These are phyloP conservation scores for Endotricha flammealis DNA, from an alignment of 2,888 invertebrate genomes.

Conservation along the genomic window DNA sequence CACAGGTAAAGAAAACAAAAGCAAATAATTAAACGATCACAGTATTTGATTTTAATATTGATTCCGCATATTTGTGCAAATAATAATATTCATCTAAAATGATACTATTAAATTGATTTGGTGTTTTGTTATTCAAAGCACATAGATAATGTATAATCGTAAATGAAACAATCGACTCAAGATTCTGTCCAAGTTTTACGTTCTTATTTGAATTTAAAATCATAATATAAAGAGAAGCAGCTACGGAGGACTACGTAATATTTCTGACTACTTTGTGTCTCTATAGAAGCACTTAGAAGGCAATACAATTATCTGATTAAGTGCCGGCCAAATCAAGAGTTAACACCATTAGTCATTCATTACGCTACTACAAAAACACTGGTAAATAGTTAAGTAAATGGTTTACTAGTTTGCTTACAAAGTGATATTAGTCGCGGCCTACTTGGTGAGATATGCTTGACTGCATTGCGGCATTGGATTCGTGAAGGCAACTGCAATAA, in stretches of 20 bases:
- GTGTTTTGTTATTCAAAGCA: conserved; percentile 7
- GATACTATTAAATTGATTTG: neutral
- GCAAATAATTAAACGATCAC: neutral
- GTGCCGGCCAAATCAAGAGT: conserved; percentile 21
- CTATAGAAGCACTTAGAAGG: conserved; percentile 23
- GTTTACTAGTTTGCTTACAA: conserved; percentile 19
- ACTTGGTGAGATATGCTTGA: conserved; percentile 34
- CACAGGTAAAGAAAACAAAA: conserved; percentile 24
- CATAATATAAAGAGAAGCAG: conserved; percentile 30
- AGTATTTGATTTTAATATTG: neutral
- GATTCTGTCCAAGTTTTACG: conserved; percentile 26
- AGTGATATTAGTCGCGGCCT: conserved; percentile 36
- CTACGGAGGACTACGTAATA: conserved; percentile 33
- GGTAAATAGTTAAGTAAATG: conserved; percentile 6
- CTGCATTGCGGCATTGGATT: conserved; percentile 41
- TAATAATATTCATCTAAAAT: neutral
- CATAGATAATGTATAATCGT: conserved; percentile 11
- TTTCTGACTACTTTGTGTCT: conserved; percentile 28
- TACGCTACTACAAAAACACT: conserved; percentile 12
- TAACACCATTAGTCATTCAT: conserved; percentile 9
- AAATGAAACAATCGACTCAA: conserved; percentile 29
- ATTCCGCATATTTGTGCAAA: neutral
- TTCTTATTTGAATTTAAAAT: conserved; percentile 37
- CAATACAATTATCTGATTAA: conserved; percentile 26
- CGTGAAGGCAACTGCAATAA: conserved; percentile 16